A percentile compares a stretch with the other conserved stretches of the same genome.
These are phyloP conservation scores for Arvicanthis niloticus DNA, from an alignment of 2,113 vertebrate species.

Conservation along the genomic window DNA sequence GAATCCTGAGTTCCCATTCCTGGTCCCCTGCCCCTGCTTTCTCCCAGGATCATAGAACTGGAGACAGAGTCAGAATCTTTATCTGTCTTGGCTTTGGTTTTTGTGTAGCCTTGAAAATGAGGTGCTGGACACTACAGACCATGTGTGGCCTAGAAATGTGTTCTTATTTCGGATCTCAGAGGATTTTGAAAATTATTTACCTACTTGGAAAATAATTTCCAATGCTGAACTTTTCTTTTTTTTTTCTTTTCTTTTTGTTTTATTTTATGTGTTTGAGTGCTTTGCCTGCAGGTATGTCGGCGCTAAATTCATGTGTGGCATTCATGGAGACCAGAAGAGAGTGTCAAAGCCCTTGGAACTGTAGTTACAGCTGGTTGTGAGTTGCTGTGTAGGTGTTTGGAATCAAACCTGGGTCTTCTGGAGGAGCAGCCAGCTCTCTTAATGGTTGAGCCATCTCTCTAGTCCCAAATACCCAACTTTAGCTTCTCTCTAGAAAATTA, in stretches of 20 bases:
- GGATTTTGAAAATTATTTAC: conserved; percentile 41
- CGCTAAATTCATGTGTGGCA: neutral
- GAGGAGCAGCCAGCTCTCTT: neutral
- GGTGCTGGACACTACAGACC: accelerated
- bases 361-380: neutral
- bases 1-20: accelerated
- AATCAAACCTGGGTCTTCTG: neutral
- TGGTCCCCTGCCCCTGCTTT: neutral
- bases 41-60: neutral
- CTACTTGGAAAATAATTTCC: neutral
- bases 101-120: accelerated
- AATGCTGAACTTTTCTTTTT: neutral
- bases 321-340: neutral
- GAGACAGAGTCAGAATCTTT: neutral
- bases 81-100: no score
- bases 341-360: neutral
- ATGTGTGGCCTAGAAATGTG: neutral
- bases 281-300: neutral
- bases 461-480: neutral
- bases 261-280: neutral
- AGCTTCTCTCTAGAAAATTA: neutral
- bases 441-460: neutral
- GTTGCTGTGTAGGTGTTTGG: neutral
- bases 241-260: neutral
- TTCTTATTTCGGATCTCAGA: neutral